Evolutionary conservation across 2,113 vertebrate species (phyloP), one percentile per base, ranked within the genome.

Genomic region (Pterocles gutturalis): DNA sequence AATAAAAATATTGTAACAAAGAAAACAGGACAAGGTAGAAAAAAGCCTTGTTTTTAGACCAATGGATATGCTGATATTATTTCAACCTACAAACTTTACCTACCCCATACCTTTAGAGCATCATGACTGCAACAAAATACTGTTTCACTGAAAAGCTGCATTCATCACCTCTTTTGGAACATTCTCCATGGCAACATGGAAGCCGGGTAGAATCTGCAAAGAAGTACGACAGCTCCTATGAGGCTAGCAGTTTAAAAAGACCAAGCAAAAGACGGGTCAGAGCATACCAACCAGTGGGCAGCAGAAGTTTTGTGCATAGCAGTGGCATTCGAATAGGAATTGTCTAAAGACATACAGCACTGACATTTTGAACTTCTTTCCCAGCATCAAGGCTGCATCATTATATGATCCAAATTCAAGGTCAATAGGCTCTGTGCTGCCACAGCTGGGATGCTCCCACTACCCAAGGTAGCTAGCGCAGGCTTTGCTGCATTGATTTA

Each of bases 401-500:
- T 78, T 38, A 83, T 72, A 84, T 5, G 69, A 90, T 93, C 89
- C 86, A 93, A 84, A 94, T 96, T 92, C 78, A 92, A 87, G 69
- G 80, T 96, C 18, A 3, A 55, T 5, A 84, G 93, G 87, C 38
- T 96, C 43, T 64, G 7, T 53, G 76, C 75, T 67, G 80, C 67
- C 83, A 78, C 97, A 94, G 92, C 70, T 93, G 91, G 91, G 83
- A 87, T 87, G 83, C 76, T 95, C 77, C 46, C 43, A 24, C 38
- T 75, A 92, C 92, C 88, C 90, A 92, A 48, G 51, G 80, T 53
- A 93, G 55, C 55, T 90, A 96, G 92, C 86, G 48, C 64, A 90
- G 69, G 33, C 43, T 92, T 89, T 92, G 79, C 92, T 94, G 92
- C 89, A 96, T 91, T 95, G 13, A 95, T 90, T 96, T 90, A 70